These are phyloP conservation scores for Stenchaetothrips biformis DNA, from an alignment of 2,888 invertebrate species.

Conservation along the genomic window DNA sequence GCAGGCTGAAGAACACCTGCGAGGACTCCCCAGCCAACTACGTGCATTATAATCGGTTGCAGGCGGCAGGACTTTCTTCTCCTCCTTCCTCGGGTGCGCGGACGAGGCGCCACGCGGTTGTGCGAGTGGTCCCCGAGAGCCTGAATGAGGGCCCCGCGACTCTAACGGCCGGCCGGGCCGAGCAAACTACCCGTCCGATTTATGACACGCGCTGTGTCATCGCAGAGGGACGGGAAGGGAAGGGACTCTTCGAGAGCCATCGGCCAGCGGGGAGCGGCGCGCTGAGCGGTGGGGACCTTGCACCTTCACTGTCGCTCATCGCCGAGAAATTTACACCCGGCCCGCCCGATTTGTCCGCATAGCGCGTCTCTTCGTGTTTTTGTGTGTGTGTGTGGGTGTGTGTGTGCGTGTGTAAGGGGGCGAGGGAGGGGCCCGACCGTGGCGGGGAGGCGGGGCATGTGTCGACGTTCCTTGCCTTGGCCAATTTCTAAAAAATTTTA, in stretches of 20 bases:
- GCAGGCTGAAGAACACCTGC: neutral
- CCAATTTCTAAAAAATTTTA: no score
- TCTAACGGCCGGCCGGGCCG: neutral
- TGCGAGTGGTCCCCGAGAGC: neutral
- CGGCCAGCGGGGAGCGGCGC: no score
- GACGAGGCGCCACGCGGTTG: neutral
- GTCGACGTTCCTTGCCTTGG: neutral
- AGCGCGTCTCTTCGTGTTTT: no score
- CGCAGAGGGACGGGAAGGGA: no score
- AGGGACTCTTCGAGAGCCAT: no score
- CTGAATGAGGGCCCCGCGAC: no score
- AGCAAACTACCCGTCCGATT: neutral
- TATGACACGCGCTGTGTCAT: no score
- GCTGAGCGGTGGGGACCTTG: no score
- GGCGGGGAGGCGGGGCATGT: neutral
- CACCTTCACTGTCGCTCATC: no score
- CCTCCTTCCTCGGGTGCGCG: neutral
- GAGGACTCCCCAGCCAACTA: no score
- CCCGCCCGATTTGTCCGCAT: no score
- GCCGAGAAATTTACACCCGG: no score
- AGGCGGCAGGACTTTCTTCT: neutral
- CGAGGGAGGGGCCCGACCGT: neutral
- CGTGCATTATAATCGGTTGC: neutral
- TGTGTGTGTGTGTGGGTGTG: neutral
- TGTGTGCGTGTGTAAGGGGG: neutral